Evolutionary conservation across 2,113 vertebrate species (phyloP).

Genomic region (Tachycineta bicolor): DNA sequence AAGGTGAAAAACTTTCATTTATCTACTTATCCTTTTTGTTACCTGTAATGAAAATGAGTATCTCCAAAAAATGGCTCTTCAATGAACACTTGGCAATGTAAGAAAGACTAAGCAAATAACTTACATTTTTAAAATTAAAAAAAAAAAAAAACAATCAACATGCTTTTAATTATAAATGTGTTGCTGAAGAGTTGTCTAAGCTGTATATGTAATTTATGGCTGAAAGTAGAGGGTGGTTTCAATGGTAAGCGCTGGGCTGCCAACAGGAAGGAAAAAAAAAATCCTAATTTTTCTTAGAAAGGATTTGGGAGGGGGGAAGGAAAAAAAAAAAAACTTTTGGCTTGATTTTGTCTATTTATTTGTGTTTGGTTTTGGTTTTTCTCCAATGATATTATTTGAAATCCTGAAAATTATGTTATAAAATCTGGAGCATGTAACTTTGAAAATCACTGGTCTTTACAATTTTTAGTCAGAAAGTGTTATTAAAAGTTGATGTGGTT

Average conservation of each 20-base stretch:
- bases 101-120: neutral
- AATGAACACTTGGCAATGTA: neutral
- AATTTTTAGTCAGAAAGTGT: neutral
- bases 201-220: neutral
- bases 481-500: neutral
- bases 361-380: neutral
- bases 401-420: neutral
- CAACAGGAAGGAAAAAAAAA: neutral
- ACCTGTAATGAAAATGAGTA: neutral
- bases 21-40: neutral
- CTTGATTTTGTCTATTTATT: neutral
- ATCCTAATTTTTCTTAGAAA: neutral
- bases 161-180: neutral
- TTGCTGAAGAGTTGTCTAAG: neutral
- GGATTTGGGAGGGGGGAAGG: rapidly evolving
- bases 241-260: neutral
- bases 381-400: neutral
- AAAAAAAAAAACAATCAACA: too few relatives aligned
- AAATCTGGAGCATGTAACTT: neutral
- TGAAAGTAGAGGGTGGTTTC: neutral
- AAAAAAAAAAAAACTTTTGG: neutral
- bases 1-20: neutral
- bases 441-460: neutral
- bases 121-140: too few relatives aligned
- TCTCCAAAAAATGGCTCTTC: neutral